Conservation (phyloP, 2,888 invertebrate genomes). For the Ypsolopha sequella region DNA sequence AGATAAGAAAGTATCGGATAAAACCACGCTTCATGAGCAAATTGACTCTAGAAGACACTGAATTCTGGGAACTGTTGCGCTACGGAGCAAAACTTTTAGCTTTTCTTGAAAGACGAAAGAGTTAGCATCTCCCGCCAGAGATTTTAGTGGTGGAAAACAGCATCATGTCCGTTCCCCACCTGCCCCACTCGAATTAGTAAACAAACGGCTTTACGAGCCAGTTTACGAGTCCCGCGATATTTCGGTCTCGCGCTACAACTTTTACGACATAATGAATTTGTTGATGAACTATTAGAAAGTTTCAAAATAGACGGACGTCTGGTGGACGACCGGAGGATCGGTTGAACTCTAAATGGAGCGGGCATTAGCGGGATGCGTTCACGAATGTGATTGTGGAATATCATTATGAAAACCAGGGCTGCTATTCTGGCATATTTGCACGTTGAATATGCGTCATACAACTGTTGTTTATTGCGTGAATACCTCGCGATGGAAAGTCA, state of each 20-base stretch:
- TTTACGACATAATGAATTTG: constrained; percentile 72
- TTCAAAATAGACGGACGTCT: constrained; percentile 60
- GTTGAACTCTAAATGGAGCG: constrained; percentile 11
- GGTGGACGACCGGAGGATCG: constrained; percentile 44
- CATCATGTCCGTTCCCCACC: constrained; percentile 41
- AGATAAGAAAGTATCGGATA: background rate
- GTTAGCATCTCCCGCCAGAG: background rate
- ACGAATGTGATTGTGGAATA: background rate
- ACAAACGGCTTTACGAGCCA: constrained; percentile 69
- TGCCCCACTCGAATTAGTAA: constrained; percentile 69
- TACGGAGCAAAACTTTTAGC: too few species aligned
- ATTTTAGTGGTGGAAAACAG: background rate
- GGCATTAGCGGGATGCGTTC: background rate
- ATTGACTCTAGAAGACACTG: too few species aligned
- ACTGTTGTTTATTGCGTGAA: too few species aligned
- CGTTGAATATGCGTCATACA: too few species aligned
- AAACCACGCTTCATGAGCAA: too few species aligned
- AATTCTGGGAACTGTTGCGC: too few species aligned
- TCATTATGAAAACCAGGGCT: background rate
- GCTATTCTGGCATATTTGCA: too few species aligned
- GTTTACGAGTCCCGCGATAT: constrained; percentile 68
- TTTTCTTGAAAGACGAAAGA: too few species aligned
- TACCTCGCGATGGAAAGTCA: too few species aligned
- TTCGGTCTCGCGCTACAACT: constrained; percentile 63
- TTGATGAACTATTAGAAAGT: constrained; percentile 71